Evolutionary conservation across 2,797 vertebrate species (phyloP).

Genomic region (Nasua narica): DNA sequence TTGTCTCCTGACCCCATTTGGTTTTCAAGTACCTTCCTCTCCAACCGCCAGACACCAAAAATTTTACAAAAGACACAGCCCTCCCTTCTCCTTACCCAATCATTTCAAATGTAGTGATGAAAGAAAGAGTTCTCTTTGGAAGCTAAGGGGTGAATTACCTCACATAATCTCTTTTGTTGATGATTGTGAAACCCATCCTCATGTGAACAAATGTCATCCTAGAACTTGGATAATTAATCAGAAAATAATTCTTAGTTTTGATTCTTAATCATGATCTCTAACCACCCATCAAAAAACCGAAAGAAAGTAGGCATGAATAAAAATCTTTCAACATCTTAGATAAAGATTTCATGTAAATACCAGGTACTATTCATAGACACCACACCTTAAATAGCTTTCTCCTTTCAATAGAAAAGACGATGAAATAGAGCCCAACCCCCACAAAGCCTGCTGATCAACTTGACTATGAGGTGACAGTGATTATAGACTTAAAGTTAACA

Average conservation of each 20-base stretch:
- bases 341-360: conserved; percentile 30
- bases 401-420: conserved; percentile 45
- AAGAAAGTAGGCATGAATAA: conserved; percentile 3
- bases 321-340: conserved; percentile 29
- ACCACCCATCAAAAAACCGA: background rate
- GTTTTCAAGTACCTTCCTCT: background rate
- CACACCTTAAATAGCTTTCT: conserved; percentile 66
- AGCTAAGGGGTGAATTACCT: background rate
- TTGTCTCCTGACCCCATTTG: background rate
- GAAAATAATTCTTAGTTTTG: background rate
- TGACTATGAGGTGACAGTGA: background rate
- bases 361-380: conserved; percentile 45
- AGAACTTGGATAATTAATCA: background rate
- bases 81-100: background rate
- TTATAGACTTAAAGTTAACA: background rate
- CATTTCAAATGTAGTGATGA: background rate
- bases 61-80: background rate
- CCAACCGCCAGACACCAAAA: background rate
- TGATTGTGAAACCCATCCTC: background rate
- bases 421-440: conserved; percentile 24
- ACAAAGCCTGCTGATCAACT: conserved; percentile 18
- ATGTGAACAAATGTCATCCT: background rate
- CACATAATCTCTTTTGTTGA: background rate
- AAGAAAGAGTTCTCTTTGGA: background rate
- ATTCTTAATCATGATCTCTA: conserved; percentile 13